Base-by-base conservation (phyloP, 2,113 vertebrate species). In the Parotia lawesii region DNA sequence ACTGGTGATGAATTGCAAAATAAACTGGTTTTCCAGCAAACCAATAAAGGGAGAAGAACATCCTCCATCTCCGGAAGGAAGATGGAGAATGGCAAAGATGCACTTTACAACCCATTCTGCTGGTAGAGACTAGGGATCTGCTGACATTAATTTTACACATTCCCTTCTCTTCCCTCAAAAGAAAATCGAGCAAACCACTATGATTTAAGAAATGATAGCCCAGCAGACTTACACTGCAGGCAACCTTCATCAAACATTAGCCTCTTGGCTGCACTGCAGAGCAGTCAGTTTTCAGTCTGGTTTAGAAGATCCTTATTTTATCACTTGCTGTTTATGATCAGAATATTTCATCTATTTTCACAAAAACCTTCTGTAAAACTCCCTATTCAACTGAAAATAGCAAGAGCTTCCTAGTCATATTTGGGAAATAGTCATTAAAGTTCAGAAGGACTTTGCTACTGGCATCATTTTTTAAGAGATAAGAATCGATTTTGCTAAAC, bases 141-240 rank as follows among this genome's bases (percentile, higher is more conserved):
- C 74, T 89, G 78, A 58, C 87, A 78, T 85, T 95, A 80, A 91
- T 95, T 95, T 95, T 87, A 88, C 48, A 6, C 50, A 33, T 74
- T 85, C 74, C 62, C 35, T 85, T 91, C 85, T 70, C 64, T 93
- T 84, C 37, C 53, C 54, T 95, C 87, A 66, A 81, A 95, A 76
- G 85, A 91, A 95, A 95, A 95, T 86, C 2, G 45, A 95, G 90
- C 67, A 95, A 95, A 95, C 77, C 84, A 92, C 93, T 93, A 90
- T 91, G 90, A 95, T 95, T 80, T 95, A 90, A 96, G 90, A 96
- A 95, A 96, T 94, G 67, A 95, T 80, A 95, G 91, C 48, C 90
- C 6, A 0, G 84, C 85, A 90, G 85, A 71, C 78, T 83, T 77
- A 80, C 94, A 88, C 94, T 88, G 79, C 94, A 95, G 95, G 93